Conservation (phyloP, 2,113 vertebrate species). For the Brachirus orientalis region DNA sequence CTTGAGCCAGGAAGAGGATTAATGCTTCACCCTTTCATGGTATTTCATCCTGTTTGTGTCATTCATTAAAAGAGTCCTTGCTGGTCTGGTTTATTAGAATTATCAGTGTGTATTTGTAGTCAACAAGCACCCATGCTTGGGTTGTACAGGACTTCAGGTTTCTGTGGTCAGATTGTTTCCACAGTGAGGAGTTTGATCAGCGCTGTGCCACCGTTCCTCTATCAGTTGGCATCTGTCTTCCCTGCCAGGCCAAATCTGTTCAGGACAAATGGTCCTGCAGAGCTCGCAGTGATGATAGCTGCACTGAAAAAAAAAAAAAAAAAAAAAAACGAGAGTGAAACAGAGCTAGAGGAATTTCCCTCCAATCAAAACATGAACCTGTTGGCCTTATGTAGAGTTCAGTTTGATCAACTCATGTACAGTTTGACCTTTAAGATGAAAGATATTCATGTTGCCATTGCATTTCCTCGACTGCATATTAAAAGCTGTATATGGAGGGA, state of each 20-base stretch:
- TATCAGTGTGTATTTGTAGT: conserved; percentile 42
- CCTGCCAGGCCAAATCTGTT: conserved; percentile 75
- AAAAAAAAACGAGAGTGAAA: background rate
- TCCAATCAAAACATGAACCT: background rate
- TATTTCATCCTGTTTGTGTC: conserved; percentile 47
- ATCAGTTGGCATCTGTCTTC: conserved; percentile 61
- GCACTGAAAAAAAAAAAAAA: conserved; percentile 19
- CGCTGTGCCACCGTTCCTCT: conserved; percentile 40
- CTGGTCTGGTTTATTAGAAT: conserved; percentile 32
- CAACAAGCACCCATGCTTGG: conserved; percentile 53
- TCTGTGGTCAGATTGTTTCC: conserved; percentile 54
- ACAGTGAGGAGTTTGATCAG: conserved; percentile 58
- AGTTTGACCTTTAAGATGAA: background rate
- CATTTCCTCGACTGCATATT: background rate
- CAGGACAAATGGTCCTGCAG: conserved; percentile 73
- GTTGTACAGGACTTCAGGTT: conserved; percentile 23
- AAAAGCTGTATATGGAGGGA: background rate
- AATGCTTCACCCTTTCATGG: conserved; percentile 40
- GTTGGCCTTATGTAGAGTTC: background rate
- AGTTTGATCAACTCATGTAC: background rate
- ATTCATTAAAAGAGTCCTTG: conserved; percentile 42
- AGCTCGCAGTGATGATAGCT: conserved; percentile 27
- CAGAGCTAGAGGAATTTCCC: too few relatives aligned
- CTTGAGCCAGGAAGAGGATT: conserved; percentile 39
- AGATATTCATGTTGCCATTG: background rate